Evolutionary conservation across 2,797 vertebrate genomes (phyloP).

Genomic region (Pseudochirops corinnae): DNA sequence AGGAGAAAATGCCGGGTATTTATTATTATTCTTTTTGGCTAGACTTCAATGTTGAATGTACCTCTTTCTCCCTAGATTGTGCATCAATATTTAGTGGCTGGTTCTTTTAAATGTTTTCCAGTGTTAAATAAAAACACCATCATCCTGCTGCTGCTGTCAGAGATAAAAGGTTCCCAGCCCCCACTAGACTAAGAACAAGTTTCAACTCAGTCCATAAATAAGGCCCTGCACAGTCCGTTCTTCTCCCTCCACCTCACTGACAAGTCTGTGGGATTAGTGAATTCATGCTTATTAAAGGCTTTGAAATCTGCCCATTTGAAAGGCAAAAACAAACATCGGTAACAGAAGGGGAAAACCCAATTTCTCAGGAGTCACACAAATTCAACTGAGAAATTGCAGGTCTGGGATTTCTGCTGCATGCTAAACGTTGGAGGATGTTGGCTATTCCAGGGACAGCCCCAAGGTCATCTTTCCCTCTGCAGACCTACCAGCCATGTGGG

Average conservation of each 20-base stretch:
- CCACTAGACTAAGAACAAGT: constrained; percentile 60
- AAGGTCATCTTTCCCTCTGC: constrained; percentile 34
- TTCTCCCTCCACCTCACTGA: constrained; percentile 22
- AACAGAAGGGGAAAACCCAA: constrained; percentile 40
- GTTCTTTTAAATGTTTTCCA: constrained; percentile 59
- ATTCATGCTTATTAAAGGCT: constrained; percentile 50
- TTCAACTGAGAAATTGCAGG: constrained; percentile 50
- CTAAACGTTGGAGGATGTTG: constrained; percentile 34
- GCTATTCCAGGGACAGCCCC: constrained; percentile 45
- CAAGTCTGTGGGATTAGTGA: constrained; percentile 21
- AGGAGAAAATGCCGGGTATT: constrained; percentile 9
- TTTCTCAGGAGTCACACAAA: constrained; percentile 44
- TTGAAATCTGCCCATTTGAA: constrained; percentile 57
- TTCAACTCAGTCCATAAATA: constrained; percentile 49
- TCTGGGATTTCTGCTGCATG: constrained; percentile 37
- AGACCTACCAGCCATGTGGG: constrained; percentile 41
- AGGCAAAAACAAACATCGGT: constrained; percentile 31
- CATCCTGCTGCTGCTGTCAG: constrained; percentile 22
- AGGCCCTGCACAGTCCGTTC: not conserved
- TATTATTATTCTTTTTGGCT: not conserved
- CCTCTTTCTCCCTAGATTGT: constrained; percentile 36
- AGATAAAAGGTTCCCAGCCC: constrained; percentile 46
- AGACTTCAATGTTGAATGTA: constrained; percentile 19
- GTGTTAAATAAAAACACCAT: constrained; percentile 63
- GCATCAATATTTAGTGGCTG: constrained; percentile 28